phyloP scores from a whole-genome alignment of 2,113 vertebrate genomes.

The Oophaga pumilio region DNA sequence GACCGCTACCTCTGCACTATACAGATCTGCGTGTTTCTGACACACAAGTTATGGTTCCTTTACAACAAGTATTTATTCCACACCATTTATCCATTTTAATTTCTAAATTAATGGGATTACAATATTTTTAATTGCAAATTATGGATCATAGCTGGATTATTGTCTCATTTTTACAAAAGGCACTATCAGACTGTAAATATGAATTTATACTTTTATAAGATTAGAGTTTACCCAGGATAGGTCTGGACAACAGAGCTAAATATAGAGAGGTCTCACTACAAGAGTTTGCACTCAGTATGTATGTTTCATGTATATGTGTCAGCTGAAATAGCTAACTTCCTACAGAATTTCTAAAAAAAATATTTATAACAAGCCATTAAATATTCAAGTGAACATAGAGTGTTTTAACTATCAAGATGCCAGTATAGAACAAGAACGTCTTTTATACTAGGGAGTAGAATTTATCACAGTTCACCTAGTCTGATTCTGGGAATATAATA shows the following conservation, averaged over 20 bases:
- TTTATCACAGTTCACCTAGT: background rate
- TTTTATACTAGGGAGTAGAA: background rate
- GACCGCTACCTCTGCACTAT: too few relatives aligned
- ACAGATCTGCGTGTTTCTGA: too few relatives aligned
- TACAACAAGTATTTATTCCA: too few relatives aligned
- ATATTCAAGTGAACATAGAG: background rate
- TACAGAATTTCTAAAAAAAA: background rate
- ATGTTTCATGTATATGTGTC: background rate
- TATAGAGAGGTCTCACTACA: background rate
- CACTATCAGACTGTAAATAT: background rate
- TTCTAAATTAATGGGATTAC: too few relatives aligned
- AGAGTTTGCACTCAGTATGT: background rate
- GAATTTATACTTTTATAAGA: background rate
- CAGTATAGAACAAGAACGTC: background rate
- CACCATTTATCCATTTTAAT: too few relatives aligned
- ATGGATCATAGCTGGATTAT: background rate
- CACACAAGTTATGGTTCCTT: too few relatives aligned
- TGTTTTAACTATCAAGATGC: background rate
- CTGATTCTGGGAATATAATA: background rate
- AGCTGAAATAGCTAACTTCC: background rate
- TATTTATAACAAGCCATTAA: background rate
- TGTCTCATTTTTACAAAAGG: background rate
- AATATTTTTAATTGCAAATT: background rate
- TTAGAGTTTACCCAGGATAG: background rate
- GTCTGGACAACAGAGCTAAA: background rate